Conservation (phyloP, 2,888 invertebrate genomes). For the Notodonta dromedarius region DNA sequence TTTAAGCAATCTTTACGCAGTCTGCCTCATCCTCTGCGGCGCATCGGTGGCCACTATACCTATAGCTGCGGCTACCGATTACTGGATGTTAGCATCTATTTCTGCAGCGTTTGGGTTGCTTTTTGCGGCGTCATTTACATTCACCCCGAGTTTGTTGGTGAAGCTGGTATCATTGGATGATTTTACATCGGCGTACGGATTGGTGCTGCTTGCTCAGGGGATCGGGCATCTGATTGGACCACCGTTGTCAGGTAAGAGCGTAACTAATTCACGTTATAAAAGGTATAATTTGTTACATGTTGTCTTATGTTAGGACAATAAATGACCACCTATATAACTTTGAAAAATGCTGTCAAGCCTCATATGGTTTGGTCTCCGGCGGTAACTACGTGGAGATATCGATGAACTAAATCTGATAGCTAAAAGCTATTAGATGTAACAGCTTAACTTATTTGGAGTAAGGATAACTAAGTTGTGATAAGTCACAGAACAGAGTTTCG, state of each 20-base stretch:
- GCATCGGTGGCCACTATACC: constrained; percentile 86
- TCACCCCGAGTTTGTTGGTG: constrained; percentile 95
- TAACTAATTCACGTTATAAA: no score
- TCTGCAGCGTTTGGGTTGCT: constrained; percentile 93
- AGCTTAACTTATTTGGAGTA: no score
- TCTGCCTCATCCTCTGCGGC: constrained; percentile 89
- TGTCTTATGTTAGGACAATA: no score
- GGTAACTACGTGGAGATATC: no score
- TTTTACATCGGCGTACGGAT: constrained; percentile 96
- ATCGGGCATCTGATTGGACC: constrained; percentile 96
- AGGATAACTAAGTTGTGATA: no score
- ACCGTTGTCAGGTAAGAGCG: constrained; percentile 90
- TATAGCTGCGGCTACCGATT: constrained; percentile 70
- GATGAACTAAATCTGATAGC: no score
- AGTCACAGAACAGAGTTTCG: no score
- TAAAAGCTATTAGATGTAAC: no score
- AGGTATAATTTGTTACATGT: no score
- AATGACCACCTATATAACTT: no score
- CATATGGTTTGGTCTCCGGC: no score
- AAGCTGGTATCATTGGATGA: constrained; percentile 95
- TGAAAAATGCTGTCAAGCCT: no score
- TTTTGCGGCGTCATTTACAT: constrained; percentile 95
- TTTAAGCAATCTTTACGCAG: constrained; percentile 91
- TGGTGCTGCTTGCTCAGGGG: constrained; percentile 95
- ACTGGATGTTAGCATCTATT: constrained; percentile 75